Base-by-base conservation (phyloP, 2,113 vertebrate species). In the Megaceryle torquata region DNA sequence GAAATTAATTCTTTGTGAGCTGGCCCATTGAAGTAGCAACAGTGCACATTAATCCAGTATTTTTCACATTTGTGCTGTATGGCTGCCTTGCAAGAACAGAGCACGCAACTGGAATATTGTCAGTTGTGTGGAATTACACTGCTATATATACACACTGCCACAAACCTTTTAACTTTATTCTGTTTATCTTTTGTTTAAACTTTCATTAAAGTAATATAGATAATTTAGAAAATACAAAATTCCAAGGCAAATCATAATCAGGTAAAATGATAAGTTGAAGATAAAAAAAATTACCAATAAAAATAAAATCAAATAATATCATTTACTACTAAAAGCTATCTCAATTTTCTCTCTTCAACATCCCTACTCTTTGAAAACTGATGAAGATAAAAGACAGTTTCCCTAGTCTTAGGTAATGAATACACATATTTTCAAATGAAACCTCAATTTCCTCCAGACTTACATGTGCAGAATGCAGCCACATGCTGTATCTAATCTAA, bases 121-220 rank as follows among this genome's bases (percentile, higher is more conserved):
- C 41, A 63, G 3, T 2, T 20, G 24, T 28, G 35, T 20, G 37
- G 61, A 64, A 48, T 37, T 46, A 64, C 56, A 26, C 33, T 54
- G 18, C 21, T 53, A 25, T 0, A 14, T 8, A 74, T 16, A 50
- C 16, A 16, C 0, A 0, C 14, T 50, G 41, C 37, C 51, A 31
- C 11, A 74, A 51, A 6, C 28, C 67, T 53, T 63, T 4, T 28
- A 28, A 51, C 17, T 44, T 59, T 18, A 74, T 22, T 65, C 28
- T 22, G 35, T 33, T 2, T 50, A 21, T 39, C 35, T 68, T 82
- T 56, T 25, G 11, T 29, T 68, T 88, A 64, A 80, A 53, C 18
- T 69, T 65, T 31, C 29, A 37, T 72, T 39, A 31, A 77, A 71
- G 9, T 51, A 65, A 79, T n/a, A 70, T 2, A 65, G 15, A 29